Evolutionary conservation across 2,113 vertebrate species (phyloP).

Genomic region (Fulmarus glacialis): DNA sequence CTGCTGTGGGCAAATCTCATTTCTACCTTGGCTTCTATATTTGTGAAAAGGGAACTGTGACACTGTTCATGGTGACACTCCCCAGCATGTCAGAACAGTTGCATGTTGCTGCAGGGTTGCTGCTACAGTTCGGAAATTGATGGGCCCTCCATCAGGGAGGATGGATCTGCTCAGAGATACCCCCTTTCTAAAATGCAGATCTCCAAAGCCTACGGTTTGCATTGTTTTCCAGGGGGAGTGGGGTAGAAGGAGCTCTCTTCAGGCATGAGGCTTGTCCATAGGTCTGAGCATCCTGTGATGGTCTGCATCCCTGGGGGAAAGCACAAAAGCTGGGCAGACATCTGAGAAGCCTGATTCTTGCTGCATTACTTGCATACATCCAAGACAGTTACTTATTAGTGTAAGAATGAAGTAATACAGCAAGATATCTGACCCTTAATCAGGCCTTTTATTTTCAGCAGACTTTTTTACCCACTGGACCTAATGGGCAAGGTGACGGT

Average conservation of each 20-base stretch:
- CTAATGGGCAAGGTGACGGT: neutral
- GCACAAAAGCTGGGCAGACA: neutral
- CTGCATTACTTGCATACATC: neutral
- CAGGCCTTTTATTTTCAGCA: neutral
- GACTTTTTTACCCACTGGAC: neutral
- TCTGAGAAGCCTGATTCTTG: neutral
- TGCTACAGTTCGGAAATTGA: neutral
- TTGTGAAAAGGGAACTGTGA: neutral
- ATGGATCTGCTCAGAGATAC: neutral
- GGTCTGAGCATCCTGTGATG: neutral
- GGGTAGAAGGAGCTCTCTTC: neutral
- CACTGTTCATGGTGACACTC: neutral
- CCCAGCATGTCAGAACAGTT: neutral
- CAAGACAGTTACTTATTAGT: neutral
- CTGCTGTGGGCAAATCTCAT: neutral
- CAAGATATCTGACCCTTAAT: neutral
- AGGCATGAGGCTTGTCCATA: rapidly evolving
- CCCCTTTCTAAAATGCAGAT: neutral
- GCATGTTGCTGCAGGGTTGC: neutral
- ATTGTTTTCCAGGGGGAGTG: neutral
- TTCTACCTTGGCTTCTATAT: neutral
- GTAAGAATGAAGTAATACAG: neutral
- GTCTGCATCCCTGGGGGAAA: neutral
- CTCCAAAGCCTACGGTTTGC: neutral
- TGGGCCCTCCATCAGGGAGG: neutral